Base-by-base conservation (phyloP, 2,797 vertebrate genomes). In the Gymnothorax javanicus region DNA sequence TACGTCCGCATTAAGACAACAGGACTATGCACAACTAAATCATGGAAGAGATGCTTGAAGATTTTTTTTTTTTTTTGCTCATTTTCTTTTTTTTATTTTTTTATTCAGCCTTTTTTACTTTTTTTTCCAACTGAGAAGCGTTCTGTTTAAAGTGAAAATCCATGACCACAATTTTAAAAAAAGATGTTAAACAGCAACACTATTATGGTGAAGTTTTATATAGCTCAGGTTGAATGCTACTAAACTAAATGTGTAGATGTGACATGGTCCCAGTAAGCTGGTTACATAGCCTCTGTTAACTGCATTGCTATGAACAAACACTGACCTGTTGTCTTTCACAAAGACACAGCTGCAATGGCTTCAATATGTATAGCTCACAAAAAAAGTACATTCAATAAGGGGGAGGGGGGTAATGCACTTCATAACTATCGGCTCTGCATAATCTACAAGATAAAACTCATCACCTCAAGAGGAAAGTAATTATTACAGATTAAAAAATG, bases 311-410 rank as follows among this genome's bases (percentile, higher is more conserved):
- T 50, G 8, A 56, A 54, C 23, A 81, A 23, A 81, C 77, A 81
- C 77, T 27, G 25, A 54, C 23, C 77, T 54, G 77, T 52, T 56
- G 77, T 52, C 77, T 56, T 56, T 3, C 52, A 56, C 50, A 50
- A 81, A 52, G 20, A 56, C 77, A 81, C 5, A 56, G 77, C 77
- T 81, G 77, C 77, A 81, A 81, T 27, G 17, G 77, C 52, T 81
- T 56, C 77, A 81, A 77, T 27, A 58, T 59, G 79, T 82, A 82
- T 56, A 56, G 52, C 20, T 57, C 25, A 23, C 54, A 83, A 83
- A 83, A 67, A 59, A 83, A 83, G 73, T 59, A 83, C 81, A 59
- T 83, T 58, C 81, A 83, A 27, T 27, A 54, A n/a, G 79, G 17
- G 43, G 62, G 1, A 3, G 23, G 23, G 50, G 15, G 27, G 23